Percentiles rank a stretch among this genome's conserved stretches.
Evolutionary conservation across 2,797 vertebrate genomes (phyloP).

Genomic region (Menidia menidia): DNA sequence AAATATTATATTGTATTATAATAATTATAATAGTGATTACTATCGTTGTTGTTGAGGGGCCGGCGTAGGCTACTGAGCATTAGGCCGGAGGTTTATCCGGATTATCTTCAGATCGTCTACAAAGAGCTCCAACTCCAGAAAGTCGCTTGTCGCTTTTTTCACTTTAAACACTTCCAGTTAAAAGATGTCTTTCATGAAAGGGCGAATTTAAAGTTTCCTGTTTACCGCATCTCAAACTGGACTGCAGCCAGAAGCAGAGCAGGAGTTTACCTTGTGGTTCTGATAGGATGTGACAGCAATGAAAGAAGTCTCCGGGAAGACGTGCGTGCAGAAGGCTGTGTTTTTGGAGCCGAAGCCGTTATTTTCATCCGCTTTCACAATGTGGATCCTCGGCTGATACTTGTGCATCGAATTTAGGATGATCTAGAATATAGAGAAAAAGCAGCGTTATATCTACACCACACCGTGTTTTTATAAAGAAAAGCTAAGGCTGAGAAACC

Average conservation of each 20-base stretch:
- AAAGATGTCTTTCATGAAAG: slow-evolving; percentile 1
- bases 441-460: background rate
- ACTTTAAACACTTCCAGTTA: slow-evolving; percentile 8
- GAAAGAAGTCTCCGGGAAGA: slow-evolving; percentile 96
- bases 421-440: slow-evolving; percentile 82
- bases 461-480: background rate
- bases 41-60: background rate
- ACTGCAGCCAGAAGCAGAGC: background rate
- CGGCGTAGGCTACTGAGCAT: background rate
- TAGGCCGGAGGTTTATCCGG: background rate
- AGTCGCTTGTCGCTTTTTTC: slow-evolving; percentile 35
- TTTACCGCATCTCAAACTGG: background rate
- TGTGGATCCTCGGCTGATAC: slow-evolving; percentile 97
- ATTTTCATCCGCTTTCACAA: slow-evolving; percentile 98
- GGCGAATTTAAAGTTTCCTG: background rate
- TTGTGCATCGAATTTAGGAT: slow-evolving; percentile 99
- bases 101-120: slow-evolving; percentile 43
- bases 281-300: slow-evolving; percentile 98
- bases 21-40: background rate
- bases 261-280: slow-evolving; percentile 92
- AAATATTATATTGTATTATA: background rate
- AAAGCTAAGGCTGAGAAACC: too few relatives aligned
- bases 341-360: slow-evolving; percentile 99
- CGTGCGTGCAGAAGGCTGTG: slow-evolving; percentile 97
- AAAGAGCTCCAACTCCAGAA: slow-evolving; percentile 31